phyloP scores from a whole-genome alignment of 2,888 invertebrate species.

The Troides oblongomaculatus region DNA sequence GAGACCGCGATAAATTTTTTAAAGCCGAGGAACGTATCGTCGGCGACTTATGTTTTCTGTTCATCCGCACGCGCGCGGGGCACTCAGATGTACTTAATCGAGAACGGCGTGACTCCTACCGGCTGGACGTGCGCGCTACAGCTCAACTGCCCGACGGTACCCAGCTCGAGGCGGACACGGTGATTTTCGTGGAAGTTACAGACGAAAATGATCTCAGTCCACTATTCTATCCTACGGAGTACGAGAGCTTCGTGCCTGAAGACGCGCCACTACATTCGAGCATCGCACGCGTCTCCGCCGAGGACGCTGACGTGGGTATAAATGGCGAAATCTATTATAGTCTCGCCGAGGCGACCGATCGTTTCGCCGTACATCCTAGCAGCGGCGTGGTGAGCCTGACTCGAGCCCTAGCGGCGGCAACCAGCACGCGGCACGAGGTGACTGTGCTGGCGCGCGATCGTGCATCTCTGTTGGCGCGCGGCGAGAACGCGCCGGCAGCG shows the following conservation, averaged over 20 bases:
- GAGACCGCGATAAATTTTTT: slow-evolving; percentile 94
- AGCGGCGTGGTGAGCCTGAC: slow-evolving; percentile 93
- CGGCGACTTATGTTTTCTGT: slow-evolving; percentile 96
- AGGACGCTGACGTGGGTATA: slow-evolving; percentile 96
- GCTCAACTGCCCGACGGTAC: slow-evolving; percentile 80
- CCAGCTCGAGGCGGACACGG: slow-evolving; percentile 84
- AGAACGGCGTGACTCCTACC: slow-evolving; percentile 92
- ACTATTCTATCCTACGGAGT: slow-evolving; percentile 93
- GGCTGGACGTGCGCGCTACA: slow-evolving; percentile 85
- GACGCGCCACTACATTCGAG: slow-evolving; percentile 92
- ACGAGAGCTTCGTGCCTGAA: slow-evolving; percentile 92
- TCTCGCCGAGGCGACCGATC: slow-evolving; percentile 88
- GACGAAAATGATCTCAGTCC: slow-evolving; percentile 96
- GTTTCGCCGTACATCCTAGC: slow-evolving; percentile 95
- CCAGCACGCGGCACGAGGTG: slow-evolving; percentile 85
- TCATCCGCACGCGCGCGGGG: slow-evolving; percentile 92
- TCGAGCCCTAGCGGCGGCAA: slow-evolving; percentile 86
- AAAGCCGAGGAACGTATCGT: slow-evolving; percentile 93
- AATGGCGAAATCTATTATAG: slow-evolving; percentile 99
- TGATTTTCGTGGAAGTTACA: slow-evolving; percentile 85
- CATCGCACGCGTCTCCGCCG: slow-evolving; percentile 89
- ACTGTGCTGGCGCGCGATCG: slow-evolving; percentile 92
- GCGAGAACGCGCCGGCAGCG: slow-evolving; percentile 83
- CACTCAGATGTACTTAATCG: slow-evolving; percentile 94
- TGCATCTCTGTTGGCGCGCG: slow-evolving; percentile 81